Base-by-base conservation (phyloP, 2,888 invertebrate genomes). In the Caenorhabditis sp. region DNA sequence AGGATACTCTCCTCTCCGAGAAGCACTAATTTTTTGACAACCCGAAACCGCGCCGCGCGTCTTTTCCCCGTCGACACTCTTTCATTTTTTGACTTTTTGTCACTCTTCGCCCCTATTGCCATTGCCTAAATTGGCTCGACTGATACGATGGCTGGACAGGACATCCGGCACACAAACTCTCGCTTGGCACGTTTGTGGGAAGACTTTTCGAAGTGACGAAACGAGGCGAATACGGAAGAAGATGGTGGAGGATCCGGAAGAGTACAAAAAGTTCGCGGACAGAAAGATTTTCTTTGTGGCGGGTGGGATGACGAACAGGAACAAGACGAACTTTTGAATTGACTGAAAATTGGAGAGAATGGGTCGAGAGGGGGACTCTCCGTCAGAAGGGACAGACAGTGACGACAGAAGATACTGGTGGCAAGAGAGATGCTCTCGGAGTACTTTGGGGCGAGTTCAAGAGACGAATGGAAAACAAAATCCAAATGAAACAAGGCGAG, bases 1-100 rank as follows among this genome's bases (percentile, higher is more conserved):
- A 18, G 60, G 74, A 74, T 65, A 74, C 74, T 65, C 60, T 24
- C 13, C 20, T n/a, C n/a, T n/a, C n/a, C n/a, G n/a, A n/a, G n/a
- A n/a, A n/a, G 47, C 74, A 67, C 76, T 76, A 76, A 76, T 76
- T 76, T 74, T 74, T 76, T 76, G 76, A 67, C 76, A 76, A 64
- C 50, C 55, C 71, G 56, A 51, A 64, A 20, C 58, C 44, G 37
- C 37, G n/a, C n/a, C n/a, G 50, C 44, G 37, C 20, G 6, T 62
- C 37, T 35, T 28, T 18, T 37, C 28, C 40, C 51, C 32, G 40
- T 40, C 60, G 22, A 24, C 18, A 13, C 22, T 51, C 32, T 72
- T 72, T 74, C 58, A 50, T 76, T 76, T 76, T 76, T 76, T 58
- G 67, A 67, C 67, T 74, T 74, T 74, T 76, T 67, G 67, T 61